These are phyloP conservation scores for Hypomecis atomaria DNA, from an alignment of 2,888 invertebrate genomes.

Conservation along the genomic window DNA sequence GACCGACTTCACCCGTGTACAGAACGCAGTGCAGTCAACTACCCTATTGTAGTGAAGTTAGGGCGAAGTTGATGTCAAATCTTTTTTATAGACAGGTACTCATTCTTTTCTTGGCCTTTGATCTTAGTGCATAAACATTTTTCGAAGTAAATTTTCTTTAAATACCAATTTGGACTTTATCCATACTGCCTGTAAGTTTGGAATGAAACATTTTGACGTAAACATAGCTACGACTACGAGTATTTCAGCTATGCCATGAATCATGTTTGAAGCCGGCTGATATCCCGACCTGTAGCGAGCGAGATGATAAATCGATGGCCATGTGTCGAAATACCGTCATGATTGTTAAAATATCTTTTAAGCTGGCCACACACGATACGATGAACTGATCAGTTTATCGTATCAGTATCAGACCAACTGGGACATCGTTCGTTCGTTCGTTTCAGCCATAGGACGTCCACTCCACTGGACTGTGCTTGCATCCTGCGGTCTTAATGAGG, in stretches of 20 bases:
- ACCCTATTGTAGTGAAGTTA: too few species aligned
- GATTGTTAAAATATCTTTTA: not conserved
- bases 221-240: too few species aligned
- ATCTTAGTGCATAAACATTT: not conserved
- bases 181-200: slow-evolving; percentile 11
- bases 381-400: too few species aligned
- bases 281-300: slow-evolving; percentile 10
- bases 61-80: too few species aligned
- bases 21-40: too few species aligned
- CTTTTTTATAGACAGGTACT: too few species aligned
- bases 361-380: not conserved
- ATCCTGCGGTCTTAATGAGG: too few species aligned
- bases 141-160: not conserved
- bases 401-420: too few species aligned
- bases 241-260: slow-evolving; percentile 21
- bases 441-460: too few species aligned
- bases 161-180: not conserved
- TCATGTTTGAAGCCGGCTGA: slow-evolving; percentile 21
- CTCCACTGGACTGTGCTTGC: too few species aligned
- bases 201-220: slow-evolving; percentile 19
- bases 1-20: too few species aligned
- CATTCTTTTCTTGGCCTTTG: not conserved
- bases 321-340: slow-evolving; percentile 11
- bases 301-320: slow-evolving; percentile 20
- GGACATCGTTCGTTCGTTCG: too few species aligned